Conservation (phyloP, 2,113 vertebrate species). For the Barbus barbus region DNA sequence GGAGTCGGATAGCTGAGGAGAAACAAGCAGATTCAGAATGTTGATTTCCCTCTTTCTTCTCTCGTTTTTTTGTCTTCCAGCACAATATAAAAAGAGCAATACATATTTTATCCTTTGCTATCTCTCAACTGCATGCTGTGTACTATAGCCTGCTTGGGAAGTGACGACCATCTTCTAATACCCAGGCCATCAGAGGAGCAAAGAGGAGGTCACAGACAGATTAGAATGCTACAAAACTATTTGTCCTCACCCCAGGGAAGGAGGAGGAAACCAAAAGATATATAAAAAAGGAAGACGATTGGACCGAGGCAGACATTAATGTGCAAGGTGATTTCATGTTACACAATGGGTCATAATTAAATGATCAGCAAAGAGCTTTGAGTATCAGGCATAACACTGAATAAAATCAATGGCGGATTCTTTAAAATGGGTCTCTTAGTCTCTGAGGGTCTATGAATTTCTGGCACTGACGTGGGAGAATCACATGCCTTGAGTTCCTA, state of each 20-base stretch:
- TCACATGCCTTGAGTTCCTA: constrained; percentile 43
- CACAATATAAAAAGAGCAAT: constrained; percentile 71
- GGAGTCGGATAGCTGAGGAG: constrained; percentile 11
- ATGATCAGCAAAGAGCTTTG: constrained; percentile 11
- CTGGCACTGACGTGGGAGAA: constrained; percentile 40
- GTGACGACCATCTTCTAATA: constrained; percentile 63
- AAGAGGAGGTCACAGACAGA: constrained; percentile 66
- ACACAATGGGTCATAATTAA: constrained; percentile 26
- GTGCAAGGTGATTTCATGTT: constrained; percentile 17
- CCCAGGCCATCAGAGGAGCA: constrained; percentile 55
- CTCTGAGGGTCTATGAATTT: constrained; percentile 38
- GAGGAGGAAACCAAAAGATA: constrained; percentile 23
- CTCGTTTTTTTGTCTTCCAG: constrained; percentile 63
- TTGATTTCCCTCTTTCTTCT: constrained; percentile 56
- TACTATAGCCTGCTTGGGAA: constrained; percentile 65
- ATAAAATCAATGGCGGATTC: constrained; percentile 19
- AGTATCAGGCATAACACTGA: constrained; percentile 11
- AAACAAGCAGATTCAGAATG: constrained; percentile 70
- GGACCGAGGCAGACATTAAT: constrained; percentile 25
- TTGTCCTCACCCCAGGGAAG: constrained; percentile 26
- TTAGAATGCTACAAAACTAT: constrained; percentile 67
- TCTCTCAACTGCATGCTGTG: constrained; percentile 51
- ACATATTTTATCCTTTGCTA: constrained; percentile 77
- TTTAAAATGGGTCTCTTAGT: constrained; percentile 1
- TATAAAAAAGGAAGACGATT: constrained; percentile 12